Evolutionary conservation across 2,113 vertebrate species (phyloP).

Genomic region (Mirounga angustirostris): DNA sequence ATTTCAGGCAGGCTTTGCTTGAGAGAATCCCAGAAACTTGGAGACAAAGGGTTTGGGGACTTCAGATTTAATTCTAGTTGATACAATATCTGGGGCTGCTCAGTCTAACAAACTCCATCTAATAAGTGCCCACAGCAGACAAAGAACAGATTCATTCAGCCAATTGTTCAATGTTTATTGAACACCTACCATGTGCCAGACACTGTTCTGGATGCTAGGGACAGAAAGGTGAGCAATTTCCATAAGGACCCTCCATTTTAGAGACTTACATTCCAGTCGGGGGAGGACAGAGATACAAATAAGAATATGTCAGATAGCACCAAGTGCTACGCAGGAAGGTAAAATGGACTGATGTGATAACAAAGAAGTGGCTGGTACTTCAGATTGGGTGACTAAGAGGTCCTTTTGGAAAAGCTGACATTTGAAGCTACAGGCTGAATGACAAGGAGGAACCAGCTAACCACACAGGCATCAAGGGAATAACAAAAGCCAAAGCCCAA

Average conservation of each 20-base stretch:
- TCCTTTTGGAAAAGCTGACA: conserved; percentile 40
- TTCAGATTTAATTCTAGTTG: conserved; percentile 38
- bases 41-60: background rate
- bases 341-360: background rate
- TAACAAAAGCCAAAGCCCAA: background rate
- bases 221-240: background rate
- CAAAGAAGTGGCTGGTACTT: background rate
- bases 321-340: background rate
- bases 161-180: background rate
- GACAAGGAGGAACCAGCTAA: background rate
- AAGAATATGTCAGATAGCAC: background rate
- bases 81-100: background rate
- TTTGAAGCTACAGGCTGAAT: background rate
- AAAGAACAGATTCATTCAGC: background rate
- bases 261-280: background rate
- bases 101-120: conserved; percentile 18
- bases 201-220: background rate
- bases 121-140: background rate
- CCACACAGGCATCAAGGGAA: background rate
- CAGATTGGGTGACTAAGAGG: background rate
- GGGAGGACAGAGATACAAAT: background rate
- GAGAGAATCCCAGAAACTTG: conserved; percentile 19
- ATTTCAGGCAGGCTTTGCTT: conserved; percentile 62
- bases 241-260: background rate
- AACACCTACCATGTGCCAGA: background rate